These are phyloP conservation scores for Pungitius pungitius DNA, from an alignment of 2,113 vertebrate genomes.

Conservation along the genomic window DNA sequence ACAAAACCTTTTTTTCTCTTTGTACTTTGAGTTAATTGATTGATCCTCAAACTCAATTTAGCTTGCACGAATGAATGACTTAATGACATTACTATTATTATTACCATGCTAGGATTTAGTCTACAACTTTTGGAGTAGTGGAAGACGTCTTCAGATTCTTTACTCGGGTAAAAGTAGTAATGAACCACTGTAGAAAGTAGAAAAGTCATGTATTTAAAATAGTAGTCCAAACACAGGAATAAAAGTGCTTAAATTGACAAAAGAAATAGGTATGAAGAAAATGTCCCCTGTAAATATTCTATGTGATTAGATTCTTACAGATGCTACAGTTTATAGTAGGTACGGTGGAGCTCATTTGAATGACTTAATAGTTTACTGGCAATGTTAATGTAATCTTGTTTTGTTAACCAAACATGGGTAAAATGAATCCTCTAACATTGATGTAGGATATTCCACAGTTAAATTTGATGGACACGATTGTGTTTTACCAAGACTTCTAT, in stretches of 20 bases:
- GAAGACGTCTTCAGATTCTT: slow-evolving; percentile 1
- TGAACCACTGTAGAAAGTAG: not conserved
- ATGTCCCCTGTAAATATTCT: not conserved
- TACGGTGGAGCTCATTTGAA: not conserved
- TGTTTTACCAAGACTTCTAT: slow-evolving; percentile 7
- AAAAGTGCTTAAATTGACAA: not conserved
- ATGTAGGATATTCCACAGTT: not conserved
- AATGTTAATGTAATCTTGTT: too few species aligned
- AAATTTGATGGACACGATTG: not conserved
- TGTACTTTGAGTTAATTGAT: slow-evolving; percentile 31
- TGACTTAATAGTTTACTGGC: not conserved
- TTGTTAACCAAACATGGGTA: not conserved
- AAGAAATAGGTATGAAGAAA: not conserved
- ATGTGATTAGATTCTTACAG: not conserved
- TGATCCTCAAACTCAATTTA: slow-evolving; percentile 48
- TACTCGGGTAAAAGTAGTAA: slow-evolving; percentile 11
- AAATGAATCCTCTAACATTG: not conserved
- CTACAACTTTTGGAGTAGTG: not conserved
- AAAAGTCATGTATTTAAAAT: not conserved
- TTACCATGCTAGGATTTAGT: not conserved
- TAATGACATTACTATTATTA: slow-evolving; percentile 2
- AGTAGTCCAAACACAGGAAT: not conserved
- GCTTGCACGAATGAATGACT: slow-evolving; percentile 9
- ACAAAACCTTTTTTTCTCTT: slow-evolving; percentile 43
- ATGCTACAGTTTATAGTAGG: not conserved